These are phyloP conservation scores for Sebastes steindachneri DNA, from an alignment of 2,797 vertebrate genomes.

Conservation along the genomic window DNA sequence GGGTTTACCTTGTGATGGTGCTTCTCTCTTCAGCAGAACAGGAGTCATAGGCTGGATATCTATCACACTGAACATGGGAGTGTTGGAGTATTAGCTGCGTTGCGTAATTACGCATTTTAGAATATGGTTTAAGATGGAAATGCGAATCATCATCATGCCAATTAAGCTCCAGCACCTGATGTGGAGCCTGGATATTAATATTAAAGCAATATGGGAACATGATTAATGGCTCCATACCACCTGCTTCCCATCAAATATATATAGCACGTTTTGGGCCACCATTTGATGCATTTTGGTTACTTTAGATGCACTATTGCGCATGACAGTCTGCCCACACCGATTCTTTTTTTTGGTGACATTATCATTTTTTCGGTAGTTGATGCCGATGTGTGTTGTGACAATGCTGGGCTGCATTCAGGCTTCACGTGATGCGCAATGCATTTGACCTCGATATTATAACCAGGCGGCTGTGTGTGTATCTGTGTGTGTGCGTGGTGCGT, in stretches of 20 bases:
- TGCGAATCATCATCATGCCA: not conserved
- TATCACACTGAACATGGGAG: not conserved
- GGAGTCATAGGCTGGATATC: not conserved
- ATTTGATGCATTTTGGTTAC: slow-evolving; percentile 8
- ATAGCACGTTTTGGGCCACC: slow-evolving; percentile 10
- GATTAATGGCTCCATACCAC: not conserved
- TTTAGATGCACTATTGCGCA: slow-evolving; percentile 40
- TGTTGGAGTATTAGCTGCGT: too few relatives aligned
- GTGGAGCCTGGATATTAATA: not conserved
- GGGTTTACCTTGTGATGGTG: slow-evolving; percentile 30
- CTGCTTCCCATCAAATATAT: not conserved
- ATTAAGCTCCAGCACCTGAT: slow-evolving; percentile 12
- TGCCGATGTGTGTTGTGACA: not conserved
- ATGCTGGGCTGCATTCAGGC: not conserved
- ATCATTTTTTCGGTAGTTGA: not conserved
- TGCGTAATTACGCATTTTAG: too few relatives aligned
- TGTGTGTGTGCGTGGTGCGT: not conserved
- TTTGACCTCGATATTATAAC: slow-evolving; percentile 57
- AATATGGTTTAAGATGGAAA: not conserved
- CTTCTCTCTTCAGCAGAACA: not conserved
- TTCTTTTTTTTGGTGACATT: not conserved
- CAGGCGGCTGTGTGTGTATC: not conserved
- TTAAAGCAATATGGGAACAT: not conserved
- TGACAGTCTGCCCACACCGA: not conserved
- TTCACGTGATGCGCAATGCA: slow-evolving; percentile 4